These are phyloP conservation scores for Piscicola geometra DNA, from an alignment of 2,888 invertebrate species.

Conservation along the genomic window DNA sequence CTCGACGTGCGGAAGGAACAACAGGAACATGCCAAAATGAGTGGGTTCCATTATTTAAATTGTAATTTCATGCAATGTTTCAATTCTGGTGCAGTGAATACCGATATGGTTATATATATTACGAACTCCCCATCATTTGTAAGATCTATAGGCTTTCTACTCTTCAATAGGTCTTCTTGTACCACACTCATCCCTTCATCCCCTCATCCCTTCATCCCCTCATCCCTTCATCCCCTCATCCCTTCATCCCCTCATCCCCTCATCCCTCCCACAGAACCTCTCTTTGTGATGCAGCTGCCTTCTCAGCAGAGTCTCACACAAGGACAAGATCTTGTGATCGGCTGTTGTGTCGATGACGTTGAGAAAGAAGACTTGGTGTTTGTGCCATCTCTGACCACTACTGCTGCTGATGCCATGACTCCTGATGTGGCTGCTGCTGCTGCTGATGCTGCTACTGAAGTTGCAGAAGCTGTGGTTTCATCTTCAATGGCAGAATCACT, in stretches of 20 bases:
- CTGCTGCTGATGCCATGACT: neutral
- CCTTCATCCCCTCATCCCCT: neutral
- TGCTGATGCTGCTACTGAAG: neutral
- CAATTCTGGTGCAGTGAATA: too few species aligned
- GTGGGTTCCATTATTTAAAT: neutral
- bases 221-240: neutral
- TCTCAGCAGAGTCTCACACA: neutral
- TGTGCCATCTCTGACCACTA: too few species aligned
- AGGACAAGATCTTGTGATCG: neutral
- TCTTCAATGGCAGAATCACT: neutral
- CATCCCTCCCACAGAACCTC: neutral
- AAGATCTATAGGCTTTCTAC: too few species aligned
- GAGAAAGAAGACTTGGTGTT: neutral
- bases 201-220: too few species aligned
- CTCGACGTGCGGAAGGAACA: neutral
- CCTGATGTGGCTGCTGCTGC: neutral
- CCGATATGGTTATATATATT: too few species aligned
- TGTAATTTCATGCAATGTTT: too few species aligned
- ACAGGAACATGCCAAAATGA: neutral
- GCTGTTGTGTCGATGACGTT: neutral
- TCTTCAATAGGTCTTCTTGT: too few species aligned
- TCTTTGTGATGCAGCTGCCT: neutral
- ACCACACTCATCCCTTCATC: too few species aligned
- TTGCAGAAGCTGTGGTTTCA: neutral
- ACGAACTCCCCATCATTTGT: too few species aligned